Base-by-base conservation (phyloP, 1,140 invertebrate genomes). In the Onthophagus taurus region DNA sequence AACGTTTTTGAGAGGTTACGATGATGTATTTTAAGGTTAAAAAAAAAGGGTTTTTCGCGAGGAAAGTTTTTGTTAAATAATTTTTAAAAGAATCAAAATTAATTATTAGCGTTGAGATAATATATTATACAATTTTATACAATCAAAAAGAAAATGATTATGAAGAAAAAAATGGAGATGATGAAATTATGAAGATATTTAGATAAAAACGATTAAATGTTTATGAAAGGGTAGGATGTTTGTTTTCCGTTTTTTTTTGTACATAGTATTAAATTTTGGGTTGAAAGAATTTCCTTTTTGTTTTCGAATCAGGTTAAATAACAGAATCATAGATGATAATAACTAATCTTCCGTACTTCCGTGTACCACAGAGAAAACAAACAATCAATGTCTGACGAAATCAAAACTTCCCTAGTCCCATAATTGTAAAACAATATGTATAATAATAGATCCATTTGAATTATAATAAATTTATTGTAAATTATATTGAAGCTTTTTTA, bases 61-160 rank as follows among this genome's bases (percentile, higher is more conserved):
- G 11, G 5, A 7, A 6, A 42, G 38, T 24, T 33, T 41, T 41
- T 41, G 24, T 13, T 41, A 26, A 29, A 35, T 48, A 48, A 36
- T 46, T 50, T 50, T 42, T 43, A 42, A n/a, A n/a, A n/a, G n/a
- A 50, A 45, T 49, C 48, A 50, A 53, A 51, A 51, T 49, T 44
- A 26, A 6, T 26, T 26, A 23, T 41, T 41, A 41, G 37, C 29
- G 24, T 41, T 41, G 37, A 41, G 24, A 51, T 42, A n/a, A n/a
- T n/a, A n/a, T 48, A 50, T 42, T 53, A 50, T 42, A 36, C 36
- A 47, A 50, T 50, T 50, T 50, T 50, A 50, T 50, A 50, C 45
- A 29, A 39, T 47, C n/a, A n/a, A n/a, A n/a, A n/a, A n/a, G n/a
- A n/a, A n/a, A n/a, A n/a, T n/a, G n/a, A n/a, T n/a, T n/a, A n/a